Base-by-base conservation (phyloP, 2,888 invertebrate species). In the Lasioglossum morio region DNA sequence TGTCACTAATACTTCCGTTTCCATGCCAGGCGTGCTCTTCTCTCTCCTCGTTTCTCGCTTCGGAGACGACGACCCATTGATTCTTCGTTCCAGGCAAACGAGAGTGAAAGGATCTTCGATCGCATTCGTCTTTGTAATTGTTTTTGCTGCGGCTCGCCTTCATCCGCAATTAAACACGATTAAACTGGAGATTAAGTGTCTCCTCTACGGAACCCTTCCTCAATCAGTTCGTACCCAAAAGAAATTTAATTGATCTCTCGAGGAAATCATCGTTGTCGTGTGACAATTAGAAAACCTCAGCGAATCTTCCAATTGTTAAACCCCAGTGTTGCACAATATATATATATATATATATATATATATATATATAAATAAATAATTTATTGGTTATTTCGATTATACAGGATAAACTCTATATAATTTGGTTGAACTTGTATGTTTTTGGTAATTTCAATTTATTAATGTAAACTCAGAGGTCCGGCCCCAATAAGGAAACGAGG, bases 1-100 rank as follows among this genome's bases (percentile, higher is more conserved):
- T 86, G 88, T 88, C 69, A 46, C 78, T 75, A 30, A 74, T 78
- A 81, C 86, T 86, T 88, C 82, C 81, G 82, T 77, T 86, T 78
- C 78, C 79, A 84, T 46, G 70, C 77, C 73, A 69, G 83, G 78
- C 72, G 73, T 77, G 77, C 72, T 79, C 60, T 69, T 78, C 77
- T n/a, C 63, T 63, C 63, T 63, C 14, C 30, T 7, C 30, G 4
- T 10, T 37, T 37, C 37, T 37, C 37, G 69, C 23, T 66, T 77
- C 73, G 34, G 70, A 70, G 43, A 86, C 81, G 79, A 30, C 30
- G 19, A 30, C 63, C 63, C 12, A n/a, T 69, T 43, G 79, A 43
- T 76, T 40, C 53, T 77, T 74, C 72, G 43, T 76, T 77, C 57
- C 30, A 40, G 30, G 74, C 69, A 23, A 73, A 80, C 77, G 73